Percentiles rank a stretch among this genome's conserved stretches.
Conservation (phyloP, 2,113 vertebrate genomes). For the Neolamprologus cancellatus region DNA sequence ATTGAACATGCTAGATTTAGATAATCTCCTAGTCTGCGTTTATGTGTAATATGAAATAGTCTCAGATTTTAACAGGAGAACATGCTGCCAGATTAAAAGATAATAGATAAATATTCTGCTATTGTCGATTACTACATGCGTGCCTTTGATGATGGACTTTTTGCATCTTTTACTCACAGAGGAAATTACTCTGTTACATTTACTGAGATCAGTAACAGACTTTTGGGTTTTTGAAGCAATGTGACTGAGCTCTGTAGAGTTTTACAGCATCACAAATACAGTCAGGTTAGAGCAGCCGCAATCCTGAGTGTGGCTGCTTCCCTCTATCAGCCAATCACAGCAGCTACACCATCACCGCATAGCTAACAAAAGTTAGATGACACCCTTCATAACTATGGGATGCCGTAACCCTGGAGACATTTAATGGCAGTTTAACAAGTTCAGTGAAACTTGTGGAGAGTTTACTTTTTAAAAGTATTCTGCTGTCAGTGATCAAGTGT, state of each 20-base stretch:
- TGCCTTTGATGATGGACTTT: not conserved
- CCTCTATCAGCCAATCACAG: not conserved
- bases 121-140: not conserved
- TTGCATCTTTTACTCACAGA: not conserved
- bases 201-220: not conserved
- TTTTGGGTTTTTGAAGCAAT: not conserved
- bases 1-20: not conserved
- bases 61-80: not conserved
- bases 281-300: not conserved
- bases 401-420: not conserved
- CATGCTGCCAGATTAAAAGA: not conserved
- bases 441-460: not conserved
- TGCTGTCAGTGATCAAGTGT: not conserved
- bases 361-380: not conserved
- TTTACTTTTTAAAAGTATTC: not conserved
- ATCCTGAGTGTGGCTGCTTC: not conserved
- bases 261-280: not conserved
- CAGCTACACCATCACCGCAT: not conserved
- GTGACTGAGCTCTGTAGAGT: not conserved
- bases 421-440: not conserved
- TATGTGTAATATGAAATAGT: not conserved
- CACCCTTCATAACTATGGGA: not conserved
- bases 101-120: not conserved
- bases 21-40: rapidly evolving
- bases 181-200: not conserved